A percentile compares a stretch with the other conserved stretches of the same genome.
These are phyloP conservation scores for Acanthosepion esculentum DNA, from an alignment of 2,888 invertebrate genomes.

Conservation along the genomic window DNA sequence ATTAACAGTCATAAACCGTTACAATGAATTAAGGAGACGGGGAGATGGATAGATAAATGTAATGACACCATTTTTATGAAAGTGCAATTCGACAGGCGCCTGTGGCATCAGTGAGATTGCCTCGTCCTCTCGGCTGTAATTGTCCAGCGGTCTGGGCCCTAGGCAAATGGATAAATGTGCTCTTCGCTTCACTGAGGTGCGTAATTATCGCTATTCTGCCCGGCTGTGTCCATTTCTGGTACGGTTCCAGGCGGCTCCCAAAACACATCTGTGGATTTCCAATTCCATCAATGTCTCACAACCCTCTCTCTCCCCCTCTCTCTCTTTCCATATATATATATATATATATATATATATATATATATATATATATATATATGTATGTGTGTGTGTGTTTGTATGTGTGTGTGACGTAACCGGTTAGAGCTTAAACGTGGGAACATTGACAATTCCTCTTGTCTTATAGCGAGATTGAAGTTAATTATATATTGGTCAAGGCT, in stretches of 20 bases:
- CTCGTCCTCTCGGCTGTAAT: neutral
- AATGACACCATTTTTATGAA: constrained; percentile 8
- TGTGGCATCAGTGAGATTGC: neutral
- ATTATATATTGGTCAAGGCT: neutral
- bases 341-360: neutral
- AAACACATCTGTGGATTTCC: neutral
- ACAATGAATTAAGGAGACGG: neutral
- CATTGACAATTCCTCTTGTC: neutral
- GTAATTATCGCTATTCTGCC: constrained; percentile 33
- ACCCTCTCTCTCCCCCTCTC: too few species aligned
- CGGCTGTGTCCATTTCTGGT: neutral
- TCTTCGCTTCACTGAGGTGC: neutral
- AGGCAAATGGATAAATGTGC: neutral
- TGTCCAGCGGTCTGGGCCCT: neutral
- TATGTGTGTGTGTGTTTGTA: neutral
- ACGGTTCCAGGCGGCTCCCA: constrained; percentile 4
- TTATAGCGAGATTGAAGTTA: neutral
- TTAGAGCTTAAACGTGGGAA: neutral
- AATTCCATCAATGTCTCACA: neutral
- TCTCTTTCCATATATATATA: neutral
- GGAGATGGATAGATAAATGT: neutral
- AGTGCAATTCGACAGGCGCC: neutral
- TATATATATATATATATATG: neutral
- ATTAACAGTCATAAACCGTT: neutral
- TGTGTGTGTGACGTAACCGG: neutral